Evolutionary conservation across 2,888 invertebrate species (phyloP).

Genomic region (Phyllotreta cruciferae): DNA sequence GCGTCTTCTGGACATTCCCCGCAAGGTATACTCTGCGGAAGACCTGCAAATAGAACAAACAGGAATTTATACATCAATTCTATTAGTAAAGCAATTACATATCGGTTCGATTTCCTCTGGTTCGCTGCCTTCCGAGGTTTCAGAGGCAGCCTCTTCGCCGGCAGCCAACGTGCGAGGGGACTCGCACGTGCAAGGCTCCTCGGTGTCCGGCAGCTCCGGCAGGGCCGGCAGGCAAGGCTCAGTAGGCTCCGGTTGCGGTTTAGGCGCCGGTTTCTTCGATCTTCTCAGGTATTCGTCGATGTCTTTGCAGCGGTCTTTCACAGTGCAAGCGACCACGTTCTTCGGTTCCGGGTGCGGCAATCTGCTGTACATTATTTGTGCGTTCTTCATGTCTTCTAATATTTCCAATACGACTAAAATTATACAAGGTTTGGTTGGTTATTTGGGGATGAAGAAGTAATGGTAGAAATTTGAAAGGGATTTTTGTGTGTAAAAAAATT

Average conservation of each 20-base stretch:
- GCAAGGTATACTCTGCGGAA: constrained; percentile 18
- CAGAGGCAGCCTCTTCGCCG: too few species aligned
- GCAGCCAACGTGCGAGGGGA: too few species aligned
- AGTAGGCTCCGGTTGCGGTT: neutral
- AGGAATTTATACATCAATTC: neutral
- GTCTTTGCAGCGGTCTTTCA: constrained; percentile 27
- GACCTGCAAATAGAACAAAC: constrained; percentile 24
- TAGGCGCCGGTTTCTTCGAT: neutral
- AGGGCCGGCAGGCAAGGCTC: neutral
- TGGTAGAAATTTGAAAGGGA: too few species aligned
- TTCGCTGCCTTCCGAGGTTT: too few species aligned
- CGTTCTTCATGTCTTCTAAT: constrained; percentile 42
- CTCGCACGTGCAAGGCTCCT: too few species aligned
- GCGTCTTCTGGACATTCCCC: constrained; percentile 18
- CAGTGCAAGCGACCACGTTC: constrained; percentile 21
- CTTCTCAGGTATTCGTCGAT: constrained; percentile 13
- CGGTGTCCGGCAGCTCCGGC: neutral
- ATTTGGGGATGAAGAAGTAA: too few species aligned
- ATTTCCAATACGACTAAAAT: constrained; percentile 36
- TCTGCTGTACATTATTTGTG: constrained; percentile 45
- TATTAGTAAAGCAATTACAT: neutral
- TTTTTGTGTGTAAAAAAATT: too few species aligned
- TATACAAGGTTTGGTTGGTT: too few species aligned
- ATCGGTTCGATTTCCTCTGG: constrained; percentile 13
- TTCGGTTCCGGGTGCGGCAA: constrained; percentile 22